Evolutionary conservation across 2,888 invertebrate species (phyloP).

Genomic region (Nomada goodeniana): DNA sequence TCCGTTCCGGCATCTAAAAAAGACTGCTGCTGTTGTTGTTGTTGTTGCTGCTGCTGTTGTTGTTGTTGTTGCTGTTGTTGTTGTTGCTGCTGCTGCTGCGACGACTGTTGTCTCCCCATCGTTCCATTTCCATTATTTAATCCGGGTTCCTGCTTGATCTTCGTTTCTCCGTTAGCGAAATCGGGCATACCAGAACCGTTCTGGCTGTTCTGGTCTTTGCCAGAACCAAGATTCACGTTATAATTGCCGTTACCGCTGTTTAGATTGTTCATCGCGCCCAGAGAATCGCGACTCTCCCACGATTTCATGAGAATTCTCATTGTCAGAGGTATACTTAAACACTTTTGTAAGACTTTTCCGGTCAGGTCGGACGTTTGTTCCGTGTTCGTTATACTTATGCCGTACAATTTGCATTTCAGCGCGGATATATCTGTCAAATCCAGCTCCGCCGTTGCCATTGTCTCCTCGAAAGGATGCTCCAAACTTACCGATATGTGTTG

Average conservation of each 20-base stretch:
- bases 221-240: slow-evolving; percentile 89
- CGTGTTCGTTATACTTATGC: slow-evolving; percentile 81
- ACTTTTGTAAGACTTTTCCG: slow-evolving; percentile 92
- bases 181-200: slow-evolving; percentile 80
- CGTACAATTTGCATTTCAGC: slow-evolving; percentile 91
- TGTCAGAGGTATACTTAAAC: slow-evolving; percentile 96
- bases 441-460: slow-evolving; percentile 96
- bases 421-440: slow-evolving; percentile 93
- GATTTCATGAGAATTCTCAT: slow-evolving; percentile 94
- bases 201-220: slow-evolving; percentile 84
- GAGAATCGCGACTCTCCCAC: slow-evolving; percentile 90
- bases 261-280: slow-evolving; percentile 84
- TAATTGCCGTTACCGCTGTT: slow-evolving; percentile 86
- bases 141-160: slow-evolving; percentile 83
- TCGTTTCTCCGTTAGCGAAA: slow-evolving; percentile 81
- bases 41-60: slow-evolving; percentile 80
- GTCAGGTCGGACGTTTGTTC: slow-evolving; percentile 86
- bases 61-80: slow-evolving; percentile 78
- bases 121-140: slow-evolving; percentile 78
- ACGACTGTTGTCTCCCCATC: slow-evolving; percentile 70
- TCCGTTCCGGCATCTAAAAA: slow-evolving; percentile 85
- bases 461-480: slow-evolving; percentile 96
- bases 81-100: slow-evolving; percentile 68
- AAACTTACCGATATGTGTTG: slow-evolving; percentile 95
- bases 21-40: slow-evolving; percentile 82